Evolutionary conservation across 1,140 invertebrate genomes (phyloP), one percentile per base, ranked within the genome.

Genomic region (Trichonephila inaurata): DNA sequence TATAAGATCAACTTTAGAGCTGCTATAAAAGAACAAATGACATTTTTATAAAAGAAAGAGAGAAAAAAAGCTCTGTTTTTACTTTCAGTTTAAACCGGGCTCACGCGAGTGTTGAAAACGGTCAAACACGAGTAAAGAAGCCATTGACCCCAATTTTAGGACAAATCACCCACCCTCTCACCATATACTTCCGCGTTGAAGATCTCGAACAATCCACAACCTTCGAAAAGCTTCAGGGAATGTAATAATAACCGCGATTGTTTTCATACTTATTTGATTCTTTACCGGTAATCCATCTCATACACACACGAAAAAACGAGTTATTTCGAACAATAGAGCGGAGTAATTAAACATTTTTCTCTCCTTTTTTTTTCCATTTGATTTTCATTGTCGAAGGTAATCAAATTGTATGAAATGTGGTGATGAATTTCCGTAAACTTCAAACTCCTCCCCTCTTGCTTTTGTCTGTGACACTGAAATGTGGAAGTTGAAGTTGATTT

Each of bases 61-160:
- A 1, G 14, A 72, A 83, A 58, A 28, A 58, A 58, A 51, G 0
- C 19, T 21, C 18, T 83, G 82, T 83, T 83, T 89, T 89, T 62
- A 89, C 87, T 89, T 72, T 89, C 87, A 28, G 64, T 69, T 44
- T 72, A 33, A 77, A 77, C 72, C 24, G 7, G 28, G 18, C 33
- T 28, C 72, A 19, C 18, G 72, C 72, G 72, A 77, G 72, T 69
- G 19, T 64, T 82, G 8, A 91, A 82, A 82, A 82, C 58, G 77
- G 77, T 82, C 89, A 82, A 81, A 91, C 89, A 91, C 89, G 89
- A 69, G 89, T 21, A 5, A 40, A 21, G 87, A 62, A 62, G 89
- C 89, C 89, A 91, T 91, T 91, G 89, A 91, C 89, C 89, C 77
- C 89, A 24, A 66, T 91, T 82, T 82, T 21, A 33, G 28, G 72